A percentile compares a stretch with the other conserved stretches of the same genome.
Conservation (phyloP, 2,797 vertebrate species). For the Helostoma temminkii region DNA sequence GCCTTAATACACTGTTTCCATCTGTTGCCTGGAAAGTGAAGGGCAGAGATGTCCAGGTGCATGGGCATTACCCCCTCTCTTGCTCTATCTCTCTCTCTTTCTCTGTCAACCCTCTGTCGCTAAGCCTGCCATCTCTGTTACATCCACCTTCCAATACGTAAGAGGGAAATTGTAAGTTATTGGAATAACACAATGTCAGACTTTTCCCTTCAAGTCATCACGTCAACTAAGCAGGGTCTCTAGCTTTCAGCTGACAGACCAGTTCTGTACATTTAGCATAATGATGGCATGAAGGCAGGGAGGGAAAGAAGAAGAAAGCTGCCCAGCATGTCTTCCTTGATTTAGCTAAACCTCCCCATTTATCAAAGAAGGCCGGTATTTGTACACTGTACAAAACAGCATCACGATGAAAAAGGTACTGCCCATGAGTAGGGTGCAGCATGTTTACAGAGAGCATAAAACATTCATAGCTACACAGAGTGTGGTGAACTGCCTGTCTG, state of each 20-base stretch:
- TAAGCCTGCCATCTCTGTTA: conserved; percentile 46
- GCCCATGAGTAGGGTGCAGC: conserved; percentile 43
- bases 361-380: conserved; percentile 74
- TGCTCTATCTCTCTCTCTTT: conserved; percentile 20
- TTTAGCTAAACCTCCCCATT: conserved; percentile 77
- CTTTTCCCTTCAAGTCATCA: conserved; percentile 59
- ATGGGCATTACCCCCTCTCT: conserved; percentile 46
- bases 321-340: conserved; percentile 73
- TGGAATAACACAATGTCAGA: conserved; percentile 62
- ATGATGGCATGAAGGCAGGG: conserved; percentile 65
- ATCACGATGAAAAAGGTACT: conserved; percentile 47
- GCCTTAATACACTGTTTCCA: conserved; percentile 86
- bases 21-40: conserved; percentile 87
- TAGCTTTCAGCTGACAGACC: conserved; percentile 70
- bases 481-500: conserved; percentile 60
- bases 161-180: conserved; percentile 64
- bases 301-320: conserved; percentile 72
- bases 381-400: conserved; percentile 72
- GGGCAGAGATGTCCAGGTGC: conserved; percentile 81
- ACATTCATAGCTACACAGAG: conserved; percentile 64
- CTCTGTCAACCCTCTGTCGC: conserved; percentile 34
- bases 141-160: conserved; percentile 50
- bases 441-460: conserved; percentile 67
- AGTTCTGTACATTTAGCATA: conserved; percentile 74
- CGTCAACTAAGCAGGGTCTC: conserved; percentile 54